phyloP scores from a whole-genome alignment of 2,797 vertebrate genomes.

The Lacerta viridis region DNA sequence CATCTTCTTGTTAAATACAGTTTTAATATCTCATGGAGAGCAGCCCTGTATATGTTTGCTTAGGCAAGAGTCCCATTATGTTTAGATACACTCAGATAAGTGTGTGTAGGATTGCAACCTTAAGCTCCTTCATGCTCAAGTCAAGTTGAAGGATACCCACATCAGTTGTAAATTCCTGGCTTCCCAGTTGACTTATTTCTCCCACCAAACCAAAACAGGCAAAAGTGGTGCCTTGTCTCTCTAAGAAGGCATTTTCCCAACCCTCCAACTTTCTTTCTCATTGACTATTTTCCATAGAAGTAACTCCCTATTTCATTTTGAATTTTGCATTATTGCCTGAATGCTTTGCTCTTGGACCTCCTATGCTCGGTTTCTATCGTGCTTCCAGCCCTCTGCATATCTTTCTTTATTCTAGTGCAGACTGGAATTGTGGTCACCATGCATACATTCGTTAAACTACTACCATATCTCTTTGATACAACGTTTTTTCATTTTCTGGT shows the following conservation, averaged over 20 bases:
- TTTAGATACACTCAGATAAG: too few relatives aligned
- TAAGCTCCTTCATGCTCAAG: background rate
- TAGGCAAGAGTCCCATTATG: too few relatives aligned
- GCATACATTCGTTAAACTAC: background rate
- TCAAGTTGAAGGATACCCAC: background rate
- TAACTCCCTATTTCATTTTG: background rate
- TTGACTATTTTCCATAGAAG: background rate
- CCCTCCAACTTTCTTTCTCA: background rate
- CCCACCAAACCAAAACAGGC: background rate
- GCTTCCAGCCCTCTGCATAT: background rate
- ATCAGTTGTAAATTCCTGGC: background rate
- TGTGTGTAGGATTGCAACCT: too few relatives aligned
- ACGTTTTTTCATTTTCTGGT: background rate
- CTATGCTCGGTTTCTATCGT: background rate
- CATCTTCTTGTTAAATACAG: background rate
- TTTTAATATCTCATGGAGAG: background rate
- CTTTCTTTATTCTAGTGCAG: background rate
- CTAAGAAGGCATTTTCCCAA: background rate
- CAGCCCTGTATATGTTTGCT: background rate
- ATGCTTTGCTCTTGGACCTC: background rate
- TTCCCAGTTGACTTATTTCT: background rate
- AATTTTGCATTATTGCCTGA: background rate
- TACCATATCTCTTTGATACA: background rate
- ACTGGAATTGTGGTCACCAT: background rate
- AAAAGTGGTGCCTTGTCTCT: background rate